These are phyloP conservation scores for Yoshiicerus persimilis DNA, from an alignment of 1,140 invertebrate species.

Conservation along the genomic window DNA sequence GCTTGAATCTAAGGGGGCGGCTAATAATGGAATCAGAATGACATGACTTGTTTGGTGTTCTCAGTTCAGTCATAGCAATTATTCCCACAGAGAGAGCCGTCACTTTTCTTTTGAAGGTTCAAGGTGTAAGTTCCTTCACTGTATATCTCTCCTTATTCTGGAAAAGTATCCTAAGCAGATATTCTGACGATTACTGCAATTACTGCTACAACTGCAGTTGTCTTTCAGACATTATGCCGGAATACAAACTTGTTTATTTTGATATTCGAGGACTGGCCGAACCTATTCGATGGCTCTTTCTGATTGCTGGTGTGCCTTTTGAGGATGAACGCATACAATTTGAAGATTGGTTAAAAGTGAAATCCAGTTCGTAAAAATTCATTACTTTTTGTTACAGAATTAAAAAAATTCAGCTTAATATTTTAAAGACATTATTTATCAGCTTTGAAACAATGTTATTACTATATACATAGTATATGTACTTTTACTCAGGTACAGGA, in stretches of 20 bases:
- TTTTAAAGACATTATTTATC: no score
- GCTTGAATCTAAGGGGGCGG: neutral
- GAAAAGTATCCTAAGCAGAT: neutral
- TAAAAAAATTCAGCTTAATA: no score
- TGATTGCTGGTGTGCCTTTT: slow-evolving; percentile 64
- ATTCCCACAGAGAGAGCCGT: no score
- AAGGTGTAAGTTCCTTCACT: no score
- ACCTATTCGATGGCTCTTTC: slow-evolving; percentile 67
- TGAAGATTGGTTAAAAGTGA: neutral
- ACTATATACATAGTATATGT: no score
- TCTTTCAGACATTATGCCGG: neutral
- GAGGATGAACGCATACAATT: slow-evolving; percentile 62
- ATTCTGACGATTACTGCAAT: no score
- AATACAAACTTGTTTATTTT: slow-evolving; percentile 58
- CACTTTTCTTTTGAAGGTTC: neutral
- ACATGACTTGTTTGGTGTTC: no score
- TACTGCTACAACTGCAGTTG: no score
- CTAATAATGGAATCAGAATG: no score
- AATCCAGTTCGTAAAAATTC: neutral
- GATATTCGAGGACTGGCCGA: slow-evolving; percentile 60
- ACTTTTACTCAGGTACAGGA: neutral
- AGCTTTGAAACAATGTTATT: no score
- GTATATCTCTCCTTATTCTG: neutral
- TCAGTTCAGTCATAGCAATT: no score
- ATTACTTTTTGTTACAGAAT: no score